These are phyloP conservation scores for Oscheius sp. DNA, from an alignment of 1,140 invertebrate species.

Conservation along the genomic window DNA sequence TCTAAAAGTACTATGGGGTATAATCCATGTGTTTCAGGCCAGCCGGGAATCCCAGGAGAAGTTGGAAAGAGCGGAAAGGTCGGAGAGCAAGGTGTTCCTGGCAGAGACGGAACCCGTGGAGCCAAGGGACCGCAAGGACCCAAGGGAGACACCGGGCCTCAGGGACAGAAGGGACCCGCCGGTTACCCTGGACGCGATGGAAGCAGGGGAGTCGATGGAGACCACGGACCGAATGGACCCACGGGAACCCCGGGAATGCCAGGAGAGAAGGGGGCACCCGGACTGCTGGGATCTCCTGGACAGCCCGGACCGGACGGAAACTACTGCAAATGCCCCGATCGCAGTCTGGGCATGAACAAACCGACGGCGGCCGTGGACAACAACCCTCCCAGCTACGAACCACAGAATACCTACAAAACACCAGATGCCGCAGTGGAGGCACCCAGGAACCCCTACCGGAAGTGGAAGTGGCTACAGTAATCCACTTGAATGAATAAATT, in stretches of 20 bases:
- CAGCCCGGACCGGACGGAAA: slow-evolving; percentile 24
- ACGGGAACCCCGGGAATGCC: slow-evolving; percentile 26
- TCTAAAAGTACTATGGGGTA: slow-evolving; percentile 1
- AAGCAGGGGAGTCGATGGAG: slow-evolving; percentile 31
- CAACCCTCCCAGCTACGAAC: background rate
- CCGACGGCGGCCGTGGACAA: background rate
- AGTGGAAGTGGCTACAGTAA: slow-evolving; percentile 19
- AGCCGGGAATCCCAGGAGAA: slow-evolving; percentile 41
- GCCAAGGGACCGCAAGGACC: slow-evolving; percentile 35
- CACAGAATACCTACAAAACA: background rate
- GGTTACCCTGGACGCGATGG: slow-evolving; percentile 33
- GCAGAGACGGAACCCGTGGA: slow-evolving; percentile 37
- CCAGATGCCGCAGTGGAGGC: background rate
- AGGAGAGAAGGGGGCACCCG: slow-evolving; percentile 1
- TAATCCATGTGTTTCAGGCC: slow-evolving; percentile 3
- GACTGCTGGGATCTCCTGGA: slow-evolving; percentile 3
- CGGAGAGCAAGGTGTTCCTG: slow-evolving; percentile 36
- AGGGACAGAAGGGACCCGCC: slow-evolving; percentile 28
- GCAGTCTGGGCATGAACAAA: background rate
- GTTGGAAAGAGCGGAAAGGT: slow-evolving; percentile 35
- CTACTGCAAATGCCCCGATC: slow-evolving; percentile 35
- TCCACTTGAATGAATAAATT: too few relatives aligned
- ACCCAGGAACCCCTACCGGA: slow-evolving; percentile 4
- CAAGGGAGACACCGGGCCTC: slow-evolving; percentile 33
- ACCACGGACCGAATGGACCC: slow-evolving; percentile 27